Evolutionary conservation across 2,113 vertebrate genomes (phyloP).

Genomic region (Euleptes europaea): DNA sequence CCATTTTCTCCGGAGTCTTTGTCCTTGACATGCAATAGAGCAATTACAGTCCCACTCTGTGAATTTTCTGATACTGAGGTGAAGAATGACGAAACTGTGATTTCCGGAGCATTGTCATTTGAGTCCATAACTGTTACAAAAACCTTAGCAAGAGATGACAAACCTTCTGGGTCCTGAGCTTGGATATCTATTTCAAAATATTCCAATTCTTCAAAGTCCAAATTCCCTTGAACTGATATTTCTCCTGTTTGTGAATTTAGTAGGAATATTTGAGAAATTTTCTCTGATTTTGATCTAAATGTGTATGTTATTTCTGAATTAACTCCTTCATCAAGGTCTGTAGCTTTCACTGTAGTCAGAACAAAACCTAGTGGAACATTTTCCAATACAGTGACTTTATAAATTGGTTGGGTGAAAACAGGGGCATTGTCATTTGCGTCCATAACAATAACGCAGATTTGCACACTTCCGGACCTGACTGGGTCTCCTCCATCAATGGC

Average conservation of each 20-base stretch:
- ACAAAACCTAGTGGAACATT: conserved; percentile 66
- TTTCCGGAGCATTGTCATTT: conserved; percentile 74
- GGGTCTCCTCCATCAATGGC: conserved; percentile 79
- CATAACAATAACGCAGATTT: conserved; percentile 72
- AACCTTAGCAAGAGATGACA: conserved; percentile 76
- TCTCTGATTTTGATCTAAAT: conserved; percentile 47
- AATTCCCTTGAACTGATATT: conserved; percentile 61
- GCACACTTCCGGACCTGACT: conserved; percentile 65
- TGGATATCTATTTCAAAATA: conserved; percentile 75
- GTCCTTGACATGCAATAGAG: conserved; percentile 57
- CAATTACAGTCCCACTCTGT: conserved; percentile 62
- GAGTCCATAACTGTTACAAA: conserved; percentile 77
- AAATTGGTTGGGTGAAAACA: conserved; percentile 70
- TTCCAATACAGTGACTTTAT: conserved; percentile 70
- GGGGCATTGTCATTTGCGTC: conserved; percentile 82
- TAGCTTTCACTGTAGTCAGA: conserved; percentile 73
- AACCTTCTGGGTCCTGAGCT: conserved; percentile 78
- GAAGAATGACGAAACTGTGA: conserved; percentile 54
- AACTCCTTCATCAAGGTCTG: conserved; percentile 74
- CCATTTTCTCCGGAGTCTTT: too few species aligned
- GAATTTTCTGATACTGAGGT: conserved; percentile 64
- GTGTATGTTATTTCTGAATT: conserved; percentile 76
- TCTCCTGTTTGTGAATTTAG: conserved; percentile 74
- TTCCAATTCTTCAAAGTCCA: conserved; percentile 82
- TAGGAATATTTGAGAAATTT: conserved; percentile 48